Conservation (phyloP, 2,113 vertebrate genomes). For the Ahaetulla prasina region DNA sequence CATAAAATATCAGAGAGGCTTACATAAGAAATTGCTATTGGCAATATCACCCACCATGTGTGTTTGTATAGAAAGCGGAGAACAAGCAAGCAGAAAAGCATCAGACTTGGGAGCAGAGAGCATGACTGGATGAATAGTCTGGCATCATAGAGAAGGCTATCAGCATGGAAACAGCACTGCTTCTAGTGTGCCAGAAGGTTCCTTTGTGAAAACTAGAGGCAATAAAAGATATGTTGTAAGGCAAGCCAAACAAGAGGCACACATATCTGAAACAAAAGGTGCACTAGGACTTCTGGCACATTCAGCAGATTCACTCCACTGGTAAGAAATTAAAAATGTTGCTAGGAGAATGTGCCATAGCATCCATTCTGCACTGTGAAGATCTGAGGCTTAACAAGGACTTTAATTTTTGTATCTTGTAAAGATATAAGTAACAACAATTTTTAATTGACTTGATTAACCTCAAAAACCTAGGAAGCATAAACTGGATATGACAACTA, state of each 20-base stretch:
- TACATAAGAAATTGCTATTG: not conserved
- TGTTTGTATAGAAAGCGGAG: not conserved
- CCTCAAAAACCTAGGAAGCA: not conserved
- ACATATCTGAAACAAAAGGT: not conserved
- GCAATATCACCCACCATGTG: not conserved
- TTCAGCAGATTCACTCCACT: not conserved
- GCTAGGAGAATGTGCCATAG: not conserved
- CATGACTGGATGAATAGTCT: constrained; percentile 20
- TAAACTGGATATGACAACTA: not conserved
- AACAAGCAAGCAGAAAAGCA: not conserved
- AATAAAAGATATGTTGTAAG: constrained; percentile 16
- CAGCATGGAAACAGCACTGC: constrained; percentile 35
- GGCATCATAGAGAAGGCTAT: constrained; percentile 21
- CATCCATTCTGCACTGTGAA: not conserved
- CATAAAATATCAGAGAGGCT: constrained; percentile 2
- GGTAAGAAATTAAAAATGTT: not conserved
- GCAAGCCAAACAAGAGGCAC: constrained; percentile 2
- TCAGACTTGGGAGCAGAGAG: not conserved
- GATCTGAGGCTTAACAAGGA: not conserved
- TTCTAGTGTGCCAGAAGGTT: constrained; percentile 13
- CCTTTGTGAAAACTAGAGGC: constrained; percentile 20
- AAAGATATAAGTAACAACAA: not conserved
- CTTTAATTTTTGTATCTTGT: not conserved
- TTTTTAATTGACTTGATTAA: not conserved
- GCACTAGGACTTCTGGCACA: not conserved